Evolutionary conservation across 2,797 vertebrate species (phyloP).

Genomic region (Oryzias dopingdopingensis): DNA sequence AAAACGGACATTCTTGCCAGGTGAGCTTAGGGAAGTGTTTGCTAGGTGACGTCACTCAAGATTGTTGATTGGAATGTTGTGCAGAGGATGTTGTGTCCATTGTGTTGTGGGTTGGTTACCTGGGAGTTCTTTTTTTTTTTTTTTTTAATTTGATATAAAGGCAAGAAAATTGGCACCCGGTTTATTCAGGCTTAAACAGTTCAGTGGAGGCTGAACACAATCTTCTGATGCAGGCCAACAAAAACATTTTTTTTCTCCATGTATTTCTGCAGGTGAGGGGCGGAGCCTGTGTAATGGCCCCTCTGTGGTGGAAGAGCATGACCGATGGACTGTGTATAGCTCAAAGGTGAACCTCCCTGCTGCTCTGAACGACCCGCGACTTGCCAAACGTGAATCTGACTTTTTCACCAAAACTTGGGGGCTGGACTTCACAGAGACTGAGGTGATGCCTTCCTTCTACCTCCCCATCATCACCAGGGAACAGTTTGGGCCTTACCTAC

Average conservation of each 20-base stretch:
- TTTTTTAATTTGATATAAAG: no score
- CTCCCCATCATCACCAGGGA: conserved; percentile 93
- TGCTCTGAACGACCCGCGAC: conserved; percentile 94
- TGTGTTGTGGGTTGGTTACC: no score
- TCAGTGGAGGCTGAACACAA: no score
- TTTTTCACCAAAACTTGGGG: conserved; percentile 99
- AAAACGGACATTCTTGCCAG: no score
- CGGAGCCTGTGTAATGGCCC: conserved; percentile 85
- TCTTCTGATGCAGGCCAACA: no score
- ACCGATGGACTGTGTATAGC: conserved; percentile 95
- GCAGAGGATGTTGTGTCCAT: no score
- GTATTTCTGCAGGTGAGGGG: conserved; percentile 74
- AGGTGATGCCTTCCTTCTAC: conserved; percentile 92
- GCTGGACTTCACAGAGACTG: conserved; percentile 92
- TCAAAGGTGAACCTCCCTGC: conserved; percentile 98
- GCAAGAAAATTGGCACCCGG: no score
- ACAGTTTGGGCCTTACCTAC: conserved; percentile 87
- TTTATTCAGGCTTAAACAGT: no score
- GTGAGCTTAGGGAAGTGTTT: no score
- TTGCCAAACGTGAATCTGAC: conserved; percentile 96
- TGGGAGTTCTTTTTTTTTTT: no score
- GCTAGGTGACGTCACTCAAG: no score
- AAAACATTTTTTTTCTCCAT: background rate
- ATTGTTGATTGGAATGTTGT: no score
- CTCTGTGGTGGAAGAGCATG: conserved; percentile 92